These are phyloP conservation scores for Tiphia femorata DNA, from an alignment of 2,888 invertebrate species.

Conservation along the genomic window DNA sequence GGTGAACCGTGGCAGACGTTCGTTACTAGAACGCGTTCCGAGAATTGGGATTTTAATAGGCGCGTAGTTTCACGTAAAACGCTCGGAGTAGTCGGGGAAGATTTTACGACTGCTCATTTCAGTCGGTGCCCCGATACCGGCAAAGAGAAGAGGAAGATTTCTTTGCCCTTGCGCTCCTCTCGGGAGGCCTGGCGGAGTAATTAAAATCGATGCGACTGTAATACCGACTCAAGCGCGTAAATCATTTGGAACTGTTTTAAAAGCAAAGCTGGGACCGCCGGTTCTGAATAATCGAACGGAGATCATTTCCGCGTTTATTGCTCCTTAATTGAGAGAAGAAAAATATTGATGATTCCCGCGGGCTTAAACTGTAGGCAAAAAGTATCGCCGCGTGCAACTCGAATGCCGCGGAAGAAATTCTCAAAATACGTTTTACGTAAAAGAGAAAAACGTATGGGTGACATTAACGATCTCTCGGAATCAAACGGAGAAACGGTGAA, in stretches of 20 bases:
- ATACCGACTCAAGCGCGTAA: constrained; percentile 29
- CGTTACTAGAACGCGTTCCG: constrained; percentile 44
- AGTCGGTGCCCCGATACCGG: constrained; percentile 36
- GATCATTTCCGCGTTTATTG: too few relatives aligned
- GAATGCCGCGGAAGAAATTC: not conserved
- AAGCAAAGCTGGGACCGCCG: too few relatives aligned
- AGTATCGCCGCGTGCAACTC: too few relatives aligned
- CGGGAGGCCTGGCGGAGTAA: constrained; percentile 34
- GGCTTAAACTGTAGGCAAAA: too few relatives aligned
- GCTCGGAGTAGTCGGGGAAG: constrained; percentile 31
- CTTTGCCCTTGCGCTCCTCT: constrained; percentile 20
- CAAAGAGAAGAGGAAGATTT: constrained; percentile 27
- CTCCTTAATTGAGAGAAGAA: too few relatives aligned
- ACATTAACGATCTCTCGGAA: too few relatives aligned
- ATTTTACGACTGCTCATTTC: constrained; percentile 46
- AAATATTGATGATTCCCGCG: too few relatives aligned
- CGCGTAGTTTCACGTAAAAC: constrained; percentile 43
- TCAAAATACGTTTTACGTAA: constrained; percentile 18
- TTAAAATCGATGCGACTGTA: constrained; percentile 43
- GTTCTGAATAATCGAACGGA: too few relatives aligned
- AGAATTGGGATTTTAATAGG: constrained; percentile 47
- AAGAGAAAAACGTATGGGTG: too few relatives aligned
- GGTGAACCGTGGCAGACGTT: constrained; percentile 36
- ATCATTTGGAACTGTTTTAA: too few relatives aligned
- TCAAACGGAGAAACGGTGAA: too few relatives aligned